Evolutionary conservation across 2,888 invertebrate genomes (phyloP).

Genomic region (Aquatica leii): DNA sequence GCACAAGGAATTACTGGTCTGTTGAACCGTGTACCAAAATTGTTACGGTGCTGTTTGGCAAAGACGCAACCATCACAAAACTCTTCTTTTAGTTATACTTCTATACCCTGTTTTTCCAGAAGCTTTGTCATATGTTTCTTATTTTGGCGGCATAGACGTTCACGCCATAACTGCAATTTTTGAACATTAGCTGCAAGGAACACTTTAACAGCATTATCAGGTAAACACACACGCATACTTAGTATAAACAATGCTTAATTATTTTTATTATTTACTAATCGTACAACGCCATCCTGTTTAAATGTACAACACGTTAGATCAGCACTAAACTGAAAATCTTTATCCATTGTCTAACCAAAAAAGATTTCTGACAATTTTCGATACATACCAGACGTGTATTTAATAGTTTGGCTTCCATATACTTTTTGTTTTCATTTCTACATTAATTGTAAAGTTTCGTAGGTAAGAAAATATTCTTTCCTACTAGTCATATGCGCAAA

Average conservation of each 20-base stretch:
- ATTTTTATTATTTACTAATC: neutral
- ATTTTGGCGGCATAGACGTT: neutral
- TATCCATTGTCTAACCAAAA: constrained; percentile 2
- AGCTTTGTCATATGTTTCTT: neutral
- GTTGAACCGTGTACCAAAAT: neutral
- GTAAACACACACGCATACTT: neutral
- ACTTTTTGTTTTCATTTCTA: constrained; percentile 1
- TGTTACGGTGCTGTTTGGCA: neutral
- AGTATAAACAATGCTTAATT: neutral
- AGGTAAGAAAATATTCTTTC: neutral
- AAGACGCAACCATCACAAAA: neutral
- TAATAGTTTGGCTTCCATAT: too few relatives aligned
- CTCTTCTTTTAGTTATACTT: too few relatives aligned
- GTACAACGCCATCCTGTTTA: neutral
- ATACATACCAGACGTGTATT: constrained; percentile 6
- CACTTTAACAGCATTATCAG: neutral
- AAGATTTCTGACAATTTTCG: constrained; percentile 1
- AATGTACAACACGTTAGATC: neutral
- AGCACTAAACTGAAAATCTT: neutral
- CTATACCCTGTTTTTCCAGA: neutral
- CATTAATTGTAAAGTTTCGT: constrained; percentile 1
- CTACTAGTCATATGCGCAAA: too few relatives aligned
- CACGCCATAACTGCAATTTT: neutral
- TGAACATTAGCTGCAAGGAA: neutral
- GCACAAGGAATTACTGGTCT: neutral